phyloP scores from a whole-genome alignment of 2,113 vertebrate genomes.

The Stictonetta naevosa region DNA sequence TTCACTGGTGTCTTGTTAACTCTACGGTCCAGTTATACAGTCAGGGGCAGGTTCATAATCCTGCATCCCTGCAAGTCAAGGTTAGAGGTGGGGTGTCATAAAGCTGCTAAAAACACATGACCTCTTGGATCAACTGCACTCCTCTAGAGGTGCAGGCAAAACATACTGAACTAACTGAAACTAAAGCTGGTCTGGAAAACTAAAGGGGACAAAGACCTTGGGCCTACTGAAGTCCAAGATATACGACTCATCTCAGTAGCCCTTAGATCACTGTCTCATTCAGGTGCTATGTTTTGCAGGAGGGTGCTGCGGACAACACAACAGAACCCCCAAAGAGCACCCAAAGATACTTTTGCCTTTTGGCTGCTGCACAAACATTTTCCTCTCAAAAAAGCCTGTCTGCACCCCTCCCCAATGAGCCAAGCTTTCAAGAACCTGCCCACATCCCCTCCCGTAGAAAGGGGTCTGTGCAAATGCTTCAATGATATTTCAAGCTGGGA shows the following conservation, averaged over 20 bases:
- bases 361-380: neutral
- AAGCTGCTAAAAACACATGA: slow-evolving; percentile 3
- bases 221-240: neutral
- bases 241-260: neutral
- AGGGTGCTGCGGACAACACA: neutral
- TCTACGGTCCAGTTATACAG: neutral
- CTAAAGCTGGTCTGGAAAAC: neutral
- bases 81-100: slow-evolving; percentile 1
- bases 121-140: neutral
- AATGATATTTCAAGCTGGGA: neutral
- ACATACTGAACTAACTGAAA: neutral
- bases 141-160: neutral
- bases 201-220: neutral
- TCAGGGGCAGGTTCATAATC: neutral
- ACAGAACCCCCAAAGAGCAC: neutral
- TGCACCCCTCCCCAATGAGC: neutral
- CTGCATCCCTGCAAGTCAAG: neutral
- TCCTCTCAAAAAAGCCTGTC: neutral
- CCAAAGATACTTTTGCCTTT: neutral
- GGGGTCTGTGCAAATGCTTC: fast-evolving
- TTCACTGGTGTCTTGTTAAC: slow-evolving; percentile 44
- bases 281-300: neutral
- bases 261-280: neutral
- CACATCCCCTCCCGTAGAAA: neutral
- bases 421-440: neutral